Conservation (phyloP, 2,797 vertebrate genomes). For the Sibirionetta formosa region DNA sequence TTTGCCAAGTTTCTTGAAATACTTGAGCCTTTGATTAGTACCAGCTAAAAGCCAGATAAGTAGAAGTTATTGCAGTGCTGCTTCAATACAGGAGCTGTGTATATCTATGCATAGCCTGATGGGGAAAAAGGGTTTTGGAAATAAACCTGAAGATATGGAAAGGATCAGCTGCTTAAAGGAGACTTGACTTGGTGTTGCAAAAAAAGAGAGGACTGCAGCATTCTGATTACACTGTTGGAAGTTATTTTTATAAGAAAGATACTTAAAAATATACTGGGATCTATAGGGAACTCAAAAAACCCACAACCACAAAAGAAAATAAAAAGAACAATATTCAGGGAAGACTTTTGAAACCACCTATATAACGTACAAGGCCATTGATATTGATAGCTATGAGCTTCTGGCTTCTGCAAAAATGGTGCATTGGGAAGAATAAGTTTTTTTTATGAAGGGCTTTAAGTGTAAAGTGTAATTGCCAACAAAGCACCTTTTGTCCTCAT, state of each 20-base stretch:
- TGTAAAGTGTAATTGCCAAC: conserved; percentile 30
- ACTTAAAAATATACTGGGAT: not conserved
- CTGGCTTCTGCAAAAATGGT: not conserved
- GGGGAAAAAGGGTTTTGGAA: not conserved
- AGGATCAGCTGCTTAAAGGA: not conserved
- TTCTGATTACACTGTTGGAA: not conserved
- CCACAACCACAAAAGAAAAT: not conserved
- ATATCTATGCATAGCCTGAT: not conserved
- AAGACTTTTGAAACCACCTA: not conserved
- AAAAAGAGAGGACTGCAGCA: rapidly evolving
- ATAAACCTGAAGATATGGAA: not conserved
- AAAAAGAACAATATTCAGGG: not conserved
- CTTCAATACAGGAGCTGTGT: not conserved
- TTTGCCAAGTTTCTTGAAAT: not conserved
- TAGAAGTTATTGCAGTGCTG: not conserved
- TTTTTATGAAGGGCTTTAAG: not conserved
- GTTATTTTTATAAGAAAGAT: not conserved
- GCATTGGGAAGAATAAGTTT: not conserved
- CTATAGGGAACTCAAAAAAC: not conserved
- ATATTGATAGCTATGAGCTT: not conserved
- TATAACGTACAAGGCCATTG: not conserved
- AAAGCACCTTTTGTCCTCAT: conserved; percentile 58
- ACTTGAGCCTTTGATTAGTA: not conserved
- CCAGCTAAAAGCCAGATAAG: not conserved
- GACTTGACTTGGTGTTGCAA: not conserved